Base-by-base conservation (phyloP, 2,797 vertebrate genomes). In the Hozukius guyotensis region DNA sequence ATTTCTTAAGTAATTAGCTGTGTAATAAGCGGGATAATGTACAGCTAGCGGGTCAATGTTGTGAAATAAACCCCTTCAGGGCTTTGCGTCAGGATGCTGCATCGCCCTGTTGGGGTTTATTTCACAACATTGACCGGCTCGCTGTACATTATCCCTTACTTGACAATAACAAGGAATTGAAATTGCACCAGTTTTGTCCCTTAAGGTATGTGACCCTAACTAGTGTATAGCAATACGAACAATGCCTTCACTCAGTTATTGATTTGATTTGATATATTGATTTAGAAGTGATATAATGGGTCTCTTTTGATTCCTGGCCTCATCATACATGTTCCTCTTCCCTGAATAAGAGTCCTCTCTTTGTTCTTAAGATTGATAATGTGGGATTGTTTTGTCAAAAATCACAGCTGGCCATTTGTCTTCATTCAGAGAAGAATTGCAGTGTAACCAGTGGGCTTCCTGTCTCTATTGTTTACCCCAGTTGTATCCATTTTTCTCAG, bases 341-440 rank as follows among this genome's bases (percentile, higher is more conserved):
- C 22, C 75, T 74, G 80, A 72, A 75, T 34, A 32, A 32, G n/a
- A 65, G n/a, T n/a, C 31, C 22, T 70, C 14, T 75, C 72, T 84
- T 88, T 87, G 59, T 82, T 84, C 14, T 78, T 38, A 14, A 61
- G 27, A 66, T 52, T 68, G 62, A 77, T 91, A 66, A 78, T 75
- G 34, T 77, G 57, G 46, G 60, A 87, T 80, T 81, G 55, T 80
- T 88, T 84, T 80, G 80, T 86, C 70, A 87, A 53, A 85, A 67
- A 27, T 42, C 42, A 25, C 12, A 38, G 57, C 71, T 20, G n/a
- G 3, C 64, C 66, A 83, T 93, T 92, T 82, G 70, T 94, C 92
- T 93, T 89, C 67, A 87, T 93, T 81, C 77, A 75, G 63, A 78
- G 55, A 89, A 87, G 79, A 87, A 83, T 87, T 65, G 60, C 59